Evolutionary conservation across 2,888 invertebrate species (phyloP), one percentile per base, ranked within the genome.

Genomic region (Agonopterix arenella): DNA sequence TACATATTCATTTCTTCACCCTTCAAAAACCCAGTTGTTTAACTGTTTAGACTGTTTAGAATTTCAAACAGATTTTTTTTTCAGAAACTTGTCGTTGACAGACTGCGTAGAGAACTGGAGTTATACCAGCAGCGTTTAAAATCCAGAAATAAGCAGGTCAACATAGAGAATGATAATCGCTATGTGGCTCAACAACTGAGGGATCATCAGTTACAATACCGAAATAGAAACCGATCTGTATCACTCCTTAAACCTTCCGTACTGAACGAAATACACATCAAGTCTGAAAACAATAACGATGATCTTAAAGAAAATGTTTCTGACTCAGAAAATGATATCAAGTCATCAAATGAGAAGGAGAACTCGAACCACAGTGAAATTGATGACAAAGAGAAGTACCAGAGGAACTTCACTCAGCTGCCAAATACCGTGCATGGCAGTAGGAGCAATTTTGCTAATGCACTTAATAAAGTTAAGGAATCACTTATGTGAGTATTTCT

Each of bases 81-180:
- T 70, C 76, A 92, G 91, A 91, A 91, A 79, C 70, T 88, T 59
- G 90, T 91, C 18, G 83, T 91, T 16, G 90, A 91, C 52, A 83
- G 90, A 60, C 74, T 92, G 58, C 79, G 91, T 45, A 86, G 86
- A 62, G 91, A 91, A 61, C 72, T 91, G 44, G 90, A 93, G 57
- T 59, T 89, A 10, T 90, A 89, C 62, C 90, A 90, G 63, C 84
- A 86, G 56, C 73, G 81, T 37, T 59, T 89, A 18, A 89, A 84
- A 62, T 71, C 80, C 7, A 76, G 80, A 51, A 89, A 89, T 61
- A 88, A 83, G 54, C 81, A 80, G 53, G 68, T 83, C 1, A 84
- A 84, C 52, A 73, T 78, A 53, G 89, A 89, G 51, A 82, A 80
- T 67, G 90, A 89, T 52, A 81, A 83, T 53, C 75, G 73, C 46